A percentile compares a stretch with the other conserved stretches of the same genome.
Conservation (phyloP, 2,797 vertebrate genomes). For the Pseudochirops corinnae region DNA sequence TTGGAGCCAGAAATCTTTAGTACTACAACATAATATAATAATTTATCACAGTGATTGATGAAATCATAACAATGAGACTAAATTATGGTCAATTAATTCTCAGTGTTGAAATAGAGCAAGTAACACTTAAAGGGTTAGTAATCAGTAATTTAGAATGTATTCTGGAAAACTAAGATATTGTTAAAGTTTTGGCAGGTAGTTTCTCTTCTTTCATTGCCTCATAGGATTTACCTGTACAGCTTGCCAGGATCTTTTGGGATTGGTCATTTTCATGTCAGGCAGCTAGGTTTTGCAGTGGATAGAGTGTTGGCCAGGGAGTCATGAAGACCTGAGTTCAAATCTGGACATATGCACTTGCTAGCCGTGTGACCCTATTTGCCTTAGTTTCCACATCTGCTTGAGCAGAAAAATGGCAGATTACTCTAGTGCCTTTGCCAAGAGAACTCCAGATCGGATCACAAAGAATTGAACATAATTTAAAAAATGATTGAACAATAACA, state of each 20-base stretch:
- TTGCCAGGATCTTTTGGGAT: background rate
- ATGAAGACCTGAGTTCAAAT: background rate
- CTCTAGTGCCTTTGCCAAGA: background rate
- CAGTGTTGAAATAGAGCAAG: background rate
- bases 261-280: background rate
- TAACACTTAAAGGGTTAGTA: background rate
- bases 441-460: background rate
- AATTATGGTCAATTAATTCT: background rate
- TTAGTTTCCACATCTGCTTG: background rate
- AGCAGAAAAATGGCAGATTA: background rate
- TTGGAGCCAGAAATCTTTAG: background rate
- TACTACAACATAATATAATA: background rate
- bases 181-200: background rate
- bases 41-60: background rate
- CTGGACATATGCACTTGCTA: background rate
- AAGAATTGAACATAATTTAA: background rate
- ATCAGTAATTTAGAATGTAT: background rate
- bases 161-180: background rate
- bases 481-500: background rate
- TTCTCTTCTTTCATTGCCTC: background rate
- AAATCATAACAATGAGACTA: background rate
- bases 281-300: background rate
- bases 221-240: background rate
- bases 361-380: background rate
- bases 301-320: background rate